Evolutionary conservation across 2,888 invertebrate species (phyloP), one percentile per base, ranked within the genome.

Genomic region (Orthonychiurus folsomi): DNA sequence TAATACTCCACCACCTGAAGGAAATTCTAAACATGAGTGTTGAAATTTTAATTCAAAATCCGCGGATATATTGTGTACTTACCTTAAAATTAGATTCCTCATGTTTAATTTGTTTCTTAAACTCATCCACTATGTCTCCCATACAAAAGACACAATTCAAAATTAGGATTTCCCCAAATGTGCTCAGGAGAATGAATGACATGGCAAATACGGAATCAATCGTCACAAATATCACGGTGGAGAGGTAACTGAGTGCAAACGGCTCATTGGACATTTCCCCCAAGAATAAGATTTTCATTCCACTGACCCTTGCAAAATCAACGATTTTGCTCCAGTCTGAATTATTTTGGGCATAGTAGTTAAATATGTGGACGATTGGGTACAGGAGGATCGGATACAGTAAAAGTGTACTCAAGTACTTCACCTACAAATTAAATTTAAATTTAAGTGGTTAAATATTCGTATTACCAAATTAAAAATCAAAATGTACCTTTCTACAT

Each of bases 151-250:
- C 24, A 12, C 12, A 5, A 52, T 52, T 52, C n/a, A 52, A 23
- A 20, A 52, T 9, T 23, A 52, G n/a, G n/a, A 52, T 52, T 23
- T 52, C 24, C 24, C 52, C 52, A 52, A 52, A 23, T 21, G 52
- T 52, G 5, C 15, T 15, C 9, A 37, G 37, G 37, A 37, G 37
- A 37, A 37, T 15, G 15, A 5, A 37, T 37, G 37, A 37, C 5
- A 52, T 12, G 3, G 24, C 5, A 52, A 52, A 52, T 20, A 52
- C 9, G n/a, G n/a, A n/a, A n/a, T n/a, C n/a, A n/a, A n/a, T n/a
- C n/a, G n/a, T n/a, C n/a, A n/a, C n/a, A n/a, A n/a, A n/a, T n/a
- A n/a, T n/a, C n/a, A n/a, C n/a, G n/a, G n/a, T n/a, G n/a, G n/a
- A n/a, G 5, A 52, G 20, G n/a, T 9, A 9, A 20, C 5, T 3